A percentile compares a stretch with the other conserved stretches of the same genome.
Evolutionary conservation across 2,888 invertebrate genomes (phyloP).

Genomic region (Lasioglossum malachurum): DNA sequence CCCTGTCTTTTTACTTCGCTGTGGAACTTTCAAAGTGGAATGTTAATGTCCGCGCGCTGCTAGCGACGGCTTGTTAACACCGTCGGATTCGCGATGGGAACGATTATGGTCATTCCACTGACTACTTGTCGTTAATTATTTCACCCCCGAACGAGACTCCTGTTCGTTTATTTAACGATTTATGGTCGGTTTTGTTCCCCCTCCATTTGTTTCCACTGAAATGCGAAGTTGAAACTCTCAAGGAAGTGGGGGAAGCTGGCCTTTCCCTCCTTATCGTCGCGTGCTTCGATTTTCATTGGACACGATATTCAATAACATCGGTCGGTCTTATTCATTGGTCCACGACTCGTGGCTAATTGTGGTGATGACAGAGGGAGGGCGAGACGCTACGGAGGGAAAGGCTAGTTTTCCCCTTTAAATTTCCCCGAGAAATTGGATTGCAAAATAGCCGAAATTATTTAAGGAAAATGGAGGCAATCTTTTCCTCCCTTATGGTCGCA

Average conservation of each 20-base stretch:
- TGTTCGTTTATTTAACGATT: neutral
- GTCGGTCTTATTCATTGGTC: no score
- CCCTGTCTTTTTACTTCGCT: conserved; percentile 41
- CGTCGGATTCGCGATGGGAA: conserved; percentile 29
- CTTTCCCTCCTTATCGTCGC: neutral
- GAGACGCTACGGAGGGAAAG: no score
- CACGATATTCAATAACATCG: neutral
- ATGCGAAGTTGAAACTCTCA: no score
- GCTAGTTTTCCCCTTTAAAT: no score
- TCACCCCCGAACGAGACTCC: neutral
- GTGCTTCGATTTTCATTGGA: neutral
- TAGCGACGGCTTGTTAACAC: conserved; percentile 42
- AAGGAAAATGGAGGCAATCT: neutral
- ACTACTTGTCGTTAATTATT: conserved; percentile 24
- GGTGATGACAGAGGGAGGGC: no score
- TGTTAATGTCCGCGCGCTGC: conserved; percentile 45
- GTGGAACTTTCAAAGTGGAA: conserved; percentile 55
- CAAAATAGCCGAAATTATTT: no score
- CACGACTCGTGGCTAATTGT: neutral
- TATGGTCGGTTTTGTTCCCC: neutral
- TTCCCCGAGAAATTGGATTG: no score
- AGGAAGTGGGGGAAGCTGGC: neutral
- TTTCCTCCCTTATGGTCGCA: neutral
- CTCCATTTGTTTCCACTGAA: neutral
- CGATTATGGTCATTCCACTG: conserved; percentile 25